phyloP scores from a whole-genome alignment of 1,140 invertebrate species.

The Kradibia gibbosae region DNA sequence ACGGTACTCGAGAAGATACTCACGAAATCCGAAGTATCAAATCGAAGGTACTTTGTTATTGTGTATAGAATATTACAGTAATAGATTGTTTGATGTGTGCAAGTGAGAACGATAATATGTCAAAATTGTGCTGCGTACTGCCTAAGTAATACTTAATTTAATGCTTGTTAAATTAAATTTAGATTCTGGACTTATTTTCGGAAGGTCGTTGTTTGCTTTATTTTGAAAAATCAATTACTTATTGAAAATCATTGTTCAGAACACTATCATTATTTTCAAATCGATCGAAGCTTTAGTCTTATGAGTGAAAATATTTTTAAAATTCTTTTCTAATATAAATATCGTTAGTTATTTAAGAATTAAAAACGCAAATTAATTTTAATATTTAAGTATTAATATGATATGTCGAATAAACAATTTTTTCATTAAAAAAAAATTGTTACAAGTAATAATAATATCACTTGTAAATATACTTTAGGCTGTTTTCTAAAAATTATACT shows the following conservation, averaged over 20 bases:
- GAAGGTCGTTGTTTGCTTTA: slow-evolving; percentile 38
- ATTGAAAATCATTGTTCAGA: slow-evolving; percentile 1
- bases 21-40: background rate
- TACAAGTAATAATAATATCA: slow-evolving; percentile 15
- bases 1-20: slow-evolving; percentile 5
- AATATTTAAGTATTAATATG: slow-evolving; percentile 23
- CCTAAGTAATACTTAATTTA: slow-evolving; percentile 42
- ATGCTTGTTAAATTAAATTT: slow-evolving; percentile 27
- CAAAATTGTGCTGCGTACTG: slow-evolving; percentile 37
- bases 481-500: slow-evolving; percentile 24
- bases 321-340: slow-evolving; percentile 19
- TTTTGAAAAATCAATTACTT: background rate
- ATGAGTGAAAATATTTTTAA: slow-evolving; percentile 11
- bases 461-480: background rate
- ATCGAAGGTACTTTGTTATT: slow-evolving; percentile 40
- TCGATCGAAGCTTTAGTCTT: background rate
- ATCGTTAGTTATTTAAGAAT: slow-evolving; percentile 15
- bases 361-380: slow-evolving; percentile 6
- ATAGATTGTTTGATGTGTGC: slow-evolving; percentile 38
- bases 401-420: background rate
- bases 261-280: slow-evolving; percentile 13
- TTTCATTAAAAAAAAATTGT: background rate
- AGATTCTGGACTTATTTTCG: slow-evolving; percentile 33
- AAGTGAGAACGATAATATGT: background rate
- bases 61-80: slow-evolving; percentile 36